phyloP scores from a whole-genome alignment of 1,140 invertebrate species.

The Drosophila repleta region DNA sequence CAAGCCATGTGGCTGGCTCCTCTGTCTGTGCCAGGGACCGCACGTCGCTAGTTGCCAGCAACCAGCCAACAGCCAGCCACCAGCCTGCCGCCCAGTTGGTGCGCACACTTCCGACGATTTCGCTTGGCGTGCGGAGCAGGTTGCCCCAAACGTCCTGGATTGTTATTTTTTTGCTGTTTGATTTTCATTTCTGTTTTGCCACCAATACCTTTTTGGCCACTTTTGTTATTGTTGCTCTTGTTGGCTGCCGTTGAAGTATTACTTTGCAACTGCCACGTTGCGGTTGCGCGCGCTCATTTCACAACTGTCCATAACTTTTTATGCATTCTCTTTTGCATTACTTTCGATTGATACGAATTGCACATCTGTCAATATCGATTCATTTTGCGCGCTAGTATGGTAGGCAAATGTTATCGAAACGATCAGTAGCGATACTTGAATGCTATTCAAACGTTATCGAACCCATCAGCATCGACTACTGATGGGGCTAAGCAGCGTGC shows the following conservation, averaged over 20 bases:
- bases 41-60: constrained; percentile 47
- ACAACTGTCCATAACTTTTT: constrained; percentile 56
- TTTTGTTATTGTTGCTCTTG: constrained; percentile 33
- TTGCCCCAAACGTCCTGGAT: constrained; percentile 34
- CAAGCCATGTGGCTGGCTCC: constrained; percentile 50
- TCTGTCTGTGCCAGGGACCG: constrained; percentile 25
- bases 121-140: constrained; percentile 41
- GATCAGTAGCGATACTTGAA: constrained; percentile 34
- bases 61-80: constrained; percentile 39
- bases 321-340: constrained; percentile 24
- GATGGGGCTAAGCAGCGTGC: constrained; percentile 3
- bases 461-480: constrained; percentile 25
- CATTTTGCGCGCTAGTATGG: constrained; percentile 3
- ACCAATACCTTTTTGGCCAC: constrained; percentile 73
- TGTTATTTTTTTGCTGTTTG: constrained; percentile 58
- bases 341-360: neutral
- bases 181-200: constrained; percentile 76
- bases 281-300: constrained; percentile 38
- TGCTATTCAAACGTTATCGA: constrained; percentile 24
- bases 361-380: constrained; percentile 17
- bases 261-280: constrained; percentile 57
- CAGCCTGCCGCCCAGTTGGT: constrained; percentile 60
- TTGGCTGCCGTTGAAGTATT: constrained; percentile 45
- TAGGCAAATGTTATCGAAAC: constrained; percentile 19
- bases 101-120: constrained; percentile 80